phyloP scores from a whole-genome alignment of 2,797 vertebrate species.

The Tadarida brasiliensis region DNA sequence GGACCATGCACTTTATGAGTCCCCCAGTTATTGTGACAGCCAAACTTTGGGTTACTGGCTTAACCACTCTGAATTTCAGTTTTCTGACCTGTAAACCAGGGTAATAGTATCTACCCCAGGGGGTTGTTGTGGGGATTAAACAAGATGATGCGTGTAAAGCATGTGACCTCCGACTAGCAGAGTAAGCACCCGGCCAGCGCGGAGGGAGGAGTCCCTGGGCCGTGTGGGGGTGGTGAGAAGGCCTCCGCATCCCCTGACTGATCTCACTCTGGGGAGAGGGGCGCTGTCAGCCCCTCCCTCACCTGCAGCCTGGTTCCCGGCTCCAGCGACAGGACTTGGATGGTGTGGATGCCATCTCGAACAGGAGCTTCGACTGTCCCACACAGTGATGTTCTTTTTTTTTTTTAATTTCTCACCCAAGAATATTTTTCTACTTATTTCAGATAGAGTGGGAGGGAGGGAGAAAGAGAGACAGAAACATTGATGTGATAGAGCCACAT shows the following conservation, averaged over 20 bases:
- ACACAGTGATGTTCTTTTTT: background rate
- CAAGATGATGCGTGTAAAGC: background rate
- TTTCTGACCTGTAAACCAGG: background rate
- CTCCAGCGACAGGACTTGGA: background rate
- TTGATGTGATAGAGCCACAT: no score
- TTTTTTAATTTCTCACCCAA: no score
- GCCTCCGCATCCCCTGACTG: background rate
- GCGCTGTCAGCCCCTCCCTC: background rate
- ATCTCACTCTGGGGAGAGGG: background rate
- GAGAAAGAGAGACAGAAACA: no score
- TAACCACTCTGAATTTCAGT: background rate
- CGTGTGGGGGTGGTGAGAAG: background rate
- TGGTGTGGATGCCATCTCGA: background rate
- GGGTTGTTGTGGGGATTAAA: background rate
- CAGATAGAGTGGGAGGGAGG: no score
- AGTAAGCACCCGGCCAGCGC: background rate
- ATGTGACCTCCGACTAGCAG: no score
- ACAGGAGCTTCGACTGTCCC: background rate
- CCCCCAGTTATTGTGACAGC: background rate
- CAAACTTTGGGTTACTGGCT: background rate
- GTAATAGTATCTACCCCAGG: background rate
- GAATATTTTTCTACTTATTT: no score
- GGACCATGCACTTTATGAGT: background rate
- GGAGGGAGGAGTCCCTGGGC: background rate
- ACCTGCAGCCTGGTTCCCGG: background rate